Evolutionary conservation across 1,140 invertebrate genomes (phyloP).

Genomic region (Aethina tumida): DNA sequence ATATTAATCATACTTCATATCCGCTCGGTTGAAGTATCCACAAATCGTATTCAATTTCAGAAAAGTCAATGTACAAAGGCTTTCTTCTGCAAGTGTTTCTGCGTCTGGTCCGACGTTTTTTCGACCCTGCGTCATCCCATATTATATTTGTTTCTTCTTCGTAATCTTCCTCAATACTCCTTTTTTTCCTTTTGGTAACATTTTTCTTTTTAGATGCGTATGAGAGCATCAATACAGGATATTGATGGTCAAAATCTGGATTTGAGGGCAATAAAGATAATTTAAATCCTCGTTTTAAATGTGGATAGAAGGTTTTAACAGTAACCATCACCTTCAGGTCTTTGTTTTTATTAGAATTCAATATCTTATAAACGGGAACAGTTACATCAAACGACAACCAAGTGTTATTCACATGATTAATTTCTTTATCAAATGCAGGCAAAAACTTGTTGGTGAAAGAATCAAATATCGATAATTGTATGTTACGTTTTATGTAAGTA

Average conservation of each 20-base stretch:
- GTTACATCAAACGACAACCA: constrained; percentile 33
- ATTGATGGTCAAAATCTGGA: constrained; percentile 31
- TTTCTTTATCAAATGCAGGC: constrained; percentile 18
- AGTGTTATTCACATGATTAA: constrained; percentile 28
- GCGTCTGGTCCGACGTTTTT: constrained; percentile 21
- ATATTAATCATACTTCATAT: constrained; percentile 40
- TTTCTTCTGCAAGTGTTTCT: constrained; percentile 45
- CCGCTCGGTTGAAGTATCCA: constrained; percentile 55
- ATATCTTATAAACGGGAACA: constrained; percentile 18
- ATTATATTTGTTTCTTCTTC: constrained; percentile 31
- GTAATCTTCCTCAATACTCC: constrained; percentile 30
- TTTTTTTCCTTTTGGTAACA: constrained; percentile 15
- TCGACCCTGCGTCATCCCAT: constrained; percentile 24
- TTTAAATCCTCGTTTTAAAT: constrained; percentile 19
- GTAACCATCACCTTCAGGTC: constrained; percentile 26
- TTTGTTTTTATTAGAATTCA: constrained; percentile 16
- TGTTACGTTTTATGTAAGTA: constrained; percentile 16
- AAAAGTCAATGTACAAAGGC: constrained; percentile 49
- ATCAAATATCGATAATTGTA: constrained; percentile 28
- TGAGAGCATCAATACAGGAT: constrained; percentile 29
- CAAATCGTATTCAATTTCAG: constrained; percentile 51
- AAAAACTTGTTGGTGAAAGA: constrained; percentile 16
- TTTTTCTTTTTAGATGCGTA: constrained; percentile 20
- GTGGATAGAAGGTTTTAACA: constrained; percentile 16
- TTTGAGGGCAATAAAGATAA: constrained; percentile 27